Evolutionary conservation across 2,888 invertebrate species (phyloP), one percentile per base, ranked within the genome.

Genomic region (Exephanes ischioxanthus): DNA sequence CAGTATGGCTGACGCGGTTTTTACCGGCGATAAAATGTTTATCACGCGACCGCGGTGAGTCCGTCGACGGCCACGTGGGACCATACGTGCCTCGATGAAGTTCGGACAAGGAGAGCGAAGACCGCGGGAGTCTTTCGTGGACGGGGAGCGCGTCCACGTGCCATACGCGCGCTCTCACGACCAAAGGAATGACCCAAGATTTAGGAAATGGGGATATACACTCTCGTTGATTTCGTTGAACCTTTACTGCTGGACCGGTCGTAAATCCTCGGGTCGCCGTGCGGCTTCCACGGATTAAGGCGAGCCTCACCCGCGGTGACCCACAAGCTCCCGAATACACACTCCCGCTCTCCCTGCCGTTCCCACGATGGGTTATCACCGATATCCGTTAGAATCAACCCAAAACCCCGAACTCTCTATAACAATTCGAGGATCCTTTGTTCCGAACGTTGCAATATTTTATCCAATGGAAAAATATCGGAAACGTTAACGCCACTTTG

Each of bases 181-280:
- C 66, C 80, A 22, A 87, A 90, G 83, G 82, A 88, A 90, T 89
- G 89, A 77, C 85, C 87, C 77, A 78, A 89, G 90, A 90, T 92
- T 90, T 89, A 81, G 88, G 84, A 88, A 92, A 91, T 89, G 90
- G 88, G 88, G 66, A 87, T 89, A 89, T 83, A 91, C 90, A 92
- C 90, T 91, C 89, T 85, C 87, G 87, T 90, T 90, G 90, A 91
- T 92, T 92, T 90, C 87, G 87, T 89, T 87, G 90, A 91, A 90
- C 89, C 89, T 84, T 83, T 81, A 83, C 67, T 82, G 79, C 84
- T 63, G 51, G 83, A 78, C 68, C 78, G 79, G 82, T 72, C 82
- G 87, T 90, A 89, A 89, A 89, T 89, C 83, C 84, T 78, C 83
- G 75, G 78, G 83, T 77, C 83, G 37, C 63, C 68, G 76, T 75